Evolutionary conservation across 2,888 invertebrate genomes (phyloP), one percentile per base, ranked within the genome.

Genomic region (Cephus sareptanus): DNA sequence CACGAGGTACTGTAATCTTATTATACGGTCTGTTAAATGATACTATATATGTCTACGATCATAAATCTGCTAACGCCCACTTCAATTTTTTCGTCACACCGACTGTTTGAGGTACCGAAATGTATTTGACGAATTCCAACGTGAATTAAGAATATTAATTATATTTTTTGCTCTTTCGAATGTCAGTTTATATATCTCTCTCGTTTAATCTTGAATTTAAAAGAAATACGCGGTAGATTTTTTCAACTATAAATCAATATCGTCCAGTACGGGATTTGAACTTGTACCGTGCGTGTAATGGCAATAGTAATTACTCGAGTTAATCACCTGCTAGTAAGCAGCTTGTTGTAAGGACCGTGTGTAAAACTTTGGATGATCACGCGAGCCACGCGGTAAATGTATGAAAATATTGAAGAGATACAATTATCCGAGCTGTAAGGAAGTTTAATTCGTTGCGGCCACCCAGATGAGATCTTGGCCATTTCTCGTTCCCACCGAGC

Each of bases 401-500:
- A 23, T 56, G 56, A 56, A 56, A 56, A 56, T 9, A 9, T 23
- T 0, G 6, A 56, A 56, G 56, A 6, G 56, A 56, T 56, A 56
- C 0, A 56, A 56, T 56, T 56, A 56, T 9, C 56, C 56, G 1
- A 9, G 56, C 23, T 23, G 56, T 56, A 9, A 56, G 56, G 56
- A 56, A 56, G 23, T 56, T 56, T 9, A 56, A 56, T 56, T 56
- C 23, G 23, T 56, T 56, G 56, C 56, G 23, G 56, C 56, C 56
- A 56, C 23, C 56, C 56, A 56, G 23, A 56, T 56, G 23, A 56
- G 23, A 56, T 56, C 71, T 3, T 34, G 71, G 71, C 34, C 31
- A 71, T 71, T 71, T 34, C 71, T 71, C 71, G 71, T 71, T 33
- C 71, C 71, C 71, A 34, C 15, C 71, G 71, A 34, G 34, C 33